Conservation (phyloP, 2,888 invertebrate genomes). For the Cryptocephalus moraei region DNA sequence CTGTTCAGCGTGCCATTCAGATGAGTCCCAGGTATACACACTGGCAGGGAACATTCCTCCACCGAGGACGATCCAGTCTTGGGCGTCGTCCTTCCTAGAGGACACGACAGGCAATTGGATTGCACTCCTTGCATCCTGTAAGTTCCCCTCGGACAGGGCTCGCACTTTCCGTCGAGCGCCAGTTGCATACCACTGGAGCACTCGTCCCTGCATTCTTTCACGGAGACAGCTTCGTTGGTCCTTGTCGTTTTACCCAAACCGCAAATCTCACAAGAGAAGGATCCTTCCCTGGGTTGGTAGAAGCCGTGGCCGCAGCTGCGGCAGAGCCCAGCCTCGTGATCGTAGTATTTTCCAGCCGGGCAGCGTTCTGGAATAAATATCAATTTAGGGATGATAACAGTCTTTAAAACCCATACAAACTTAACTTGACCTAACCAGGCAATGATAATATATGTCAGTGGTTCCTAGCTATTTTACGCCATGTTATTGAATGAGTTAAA, state of each 20-base stretch:
- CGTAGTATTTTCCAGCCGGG: slow-evolving; percentile 88
- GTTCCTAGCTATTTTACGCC: no score
- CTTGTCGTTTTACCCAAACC: slow-evolving; percentile 87
- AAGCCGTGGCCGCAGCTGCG: slow-evolving; percentile 90
- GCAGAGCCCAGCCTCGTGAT: slow-evolving; percentile 79
- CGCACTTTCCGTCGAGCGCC: slow-evolving; percentile 81
- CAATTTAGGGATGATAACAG: background rate
- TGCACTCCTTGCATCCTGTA: slow-evolving; percentile 68
- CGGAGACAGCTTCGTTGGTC: slow-evolving; percentile 78
- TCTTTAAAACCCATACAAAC: no score
- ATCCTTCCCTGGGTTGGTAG: slow-evolving; percentile 83
- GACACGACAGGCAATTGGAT: slow-evolving; percentile 79
- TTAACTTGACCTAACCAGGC: no score
- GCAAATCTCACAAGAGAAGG: slow-evolving; percentile 80
- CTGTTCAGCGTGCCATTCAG: slow-evolving; percentile 77
- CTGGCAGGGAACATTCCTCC: slow-evolving; percentile 87
- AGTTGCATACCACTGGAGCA: slow-evolving; percentile 79
- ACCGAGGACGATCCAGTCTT: slow-evolving; percentile 71
- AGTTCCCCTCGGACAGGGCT: slow-evolving; percentile 73
- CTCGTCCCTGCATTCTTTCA: slow-evolving; percentile 82
- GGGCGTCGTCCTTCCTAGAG: slow-evolving; percentile 82
- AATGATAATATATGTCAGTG: no score
- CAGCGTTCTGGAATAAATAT: slow-evolving; percentile 66
- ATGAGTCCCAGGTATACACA: slow-evolving; percentile 74
- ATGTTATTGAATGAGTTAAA: no score